These are phyloP conservation scores for Varanus komodoensis DNA, from an alignment of 2,113 vertebrate genomes.

Conservation along the genomic window DNA sequence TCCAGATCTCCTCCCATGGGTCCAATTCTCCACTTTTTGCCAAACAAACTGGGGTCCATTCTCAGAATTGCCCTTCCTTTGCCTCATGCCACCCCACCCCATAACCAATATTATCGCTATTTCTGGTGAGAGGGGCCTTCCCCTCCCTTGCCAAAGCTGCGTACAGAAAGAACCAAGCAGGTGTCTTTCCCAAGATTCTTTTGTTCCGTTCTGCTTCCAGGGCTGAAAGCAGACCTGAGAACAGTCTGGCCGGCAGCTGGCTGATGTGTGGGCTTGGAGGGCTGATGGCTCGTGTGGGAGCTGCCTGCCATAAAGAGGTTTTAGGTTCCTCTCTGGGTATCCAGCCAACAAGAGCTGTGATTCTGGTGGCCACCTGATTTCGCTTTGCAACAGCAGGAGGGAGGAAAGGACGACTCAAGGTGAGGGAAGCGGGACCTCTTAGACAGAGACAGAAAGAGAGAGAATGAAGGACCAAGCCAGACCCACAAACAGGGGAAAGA, in stretches of 20 bases:
- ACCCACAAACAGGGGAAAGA: neutral
- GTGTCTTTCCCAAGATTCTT: too few relatives aligned
- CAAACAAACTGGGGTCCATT: neutral
- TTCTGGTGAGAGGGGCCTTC: too few relatives aligned
- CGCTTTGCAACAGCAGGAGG: neutral
- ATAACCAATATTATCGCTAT: neutral
- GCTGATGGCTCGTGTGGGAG: neutral
- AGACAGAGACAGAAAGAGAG: neutral
- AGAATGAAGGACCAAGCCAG: neutral
- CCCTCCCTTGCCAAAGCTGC: neutral
- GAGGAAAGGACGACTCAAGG: conserved; percentile 2
- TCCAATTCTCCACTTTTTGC: neutral
- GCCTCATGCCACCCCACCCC: neutral
- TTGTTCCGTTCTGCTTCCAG: neutral
- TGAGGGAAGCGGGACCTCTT: neutral
- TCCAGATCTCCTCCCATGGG: neutral
- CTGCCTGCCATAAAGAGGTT: too few relatives aligned
- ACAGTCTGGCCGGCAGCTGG: neutral
- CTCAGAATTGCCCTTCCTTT: too few relatives aligned
- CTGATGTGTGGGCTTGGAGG: neutral
- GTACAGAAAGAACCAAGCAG: too few relatives aligned
- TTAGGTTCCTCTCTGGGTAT: neutral
- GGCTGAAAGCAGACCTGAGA: neutral
- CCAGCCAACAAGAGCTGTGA: neutral
- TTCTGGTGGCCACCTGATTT: neutral